phyloP scores from a whole-genome alignment of 2,888 invertebrate genomes.

The Pollenia griseotomentosa region DNA sequence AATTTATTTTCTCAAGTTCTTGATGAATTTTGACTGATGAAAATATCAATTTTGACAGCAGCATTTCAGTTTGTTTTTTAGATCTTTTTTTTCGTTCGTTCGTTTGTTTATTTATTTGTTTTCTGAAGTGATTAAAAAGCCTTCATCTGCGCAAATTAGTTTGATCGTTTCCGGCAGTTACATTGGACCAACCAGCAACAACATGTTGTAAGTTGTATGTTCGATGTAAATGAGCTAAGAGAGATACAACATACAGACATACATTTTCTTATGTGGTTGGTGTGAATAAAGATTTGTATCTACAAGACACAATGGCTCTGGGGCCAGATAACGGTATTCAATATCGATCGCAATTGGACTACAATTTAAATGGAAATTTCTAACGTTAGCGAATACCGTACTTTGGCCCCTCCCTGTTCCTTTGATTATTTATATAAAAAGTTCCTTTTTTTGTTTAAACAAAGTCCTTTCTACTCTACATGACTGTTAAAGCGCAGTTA shows the following conservation, averaged over 20 bases:
- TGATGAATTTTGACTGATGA: constrained; percentile 28
- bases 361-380: too few relatives aligned
- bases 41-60: constrained; percentile 44
- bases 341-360: too few relatives aligned
- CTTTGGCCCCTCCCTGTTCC: too few relatives aligned
- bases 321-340: too few relatives aligned
- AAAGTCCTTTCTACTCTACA: too few relatives aligned
- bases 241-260: not conserved
- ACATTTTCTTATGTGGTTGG: not conserved
- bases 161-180: constrained; percentile 69
- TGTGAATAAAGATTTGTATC: not conserved
- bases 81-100: not conserved
- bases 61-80: constrained; percentile 8
- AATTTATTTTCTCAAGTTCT: constrained; percentile 15
- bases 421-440: too few relatives aligned
- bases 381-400: too few relatives aligned
- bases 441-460: too few relatives aligned
- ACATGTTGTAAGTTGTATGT: constrained; percentile 24
- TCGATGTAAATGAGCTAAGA: not conserved
- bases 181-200: constrained; percentile 40
- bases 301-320: not conserved
- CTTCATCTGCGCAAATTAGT: constrained; percentile 53
- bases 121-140: constrained; percentile 24
- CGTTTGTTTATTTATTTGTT: not conserved
- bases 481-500: too few relatives aligned